These are phyloP conservation scores for Gastracanthus pulcherrimus DNA, from an alignment of 2,888 invertebrate species.

Conservation along the genomic window DNA sequence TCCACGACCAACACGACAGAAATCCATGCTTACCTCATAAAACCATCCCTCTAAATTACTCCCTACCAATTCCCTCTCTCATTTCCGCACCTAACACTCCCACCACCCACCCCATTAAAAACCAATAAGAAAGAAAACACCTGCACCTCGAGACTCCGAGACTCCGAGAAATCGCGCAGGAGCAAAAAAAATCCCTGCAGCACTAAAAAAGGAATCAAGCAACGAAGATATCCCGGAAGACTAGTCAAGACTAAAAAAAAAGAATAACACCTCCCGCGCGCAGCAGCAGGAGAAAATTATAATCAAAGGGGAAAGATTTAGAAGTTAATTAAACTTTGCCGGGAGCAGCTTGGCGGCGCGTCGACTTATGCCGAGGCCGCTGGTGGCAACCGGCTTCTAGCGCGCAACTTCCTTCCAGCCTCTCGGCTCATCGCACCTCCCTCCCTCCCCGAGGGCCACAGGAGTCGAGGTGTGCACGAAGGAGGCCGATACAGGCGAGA, in stretches of 20 bases:
- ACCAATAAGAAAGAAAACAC: not conserved
- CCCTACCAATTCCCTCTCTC: not conserved
- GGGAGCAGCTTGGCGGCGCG: conserved; percentile 46
- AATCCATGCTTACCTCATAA: no score
- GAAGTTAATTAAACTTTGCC: conserved; percentile 61
- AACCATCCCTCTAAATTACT: not conserved
- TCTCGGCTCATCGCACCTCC: not conserved
- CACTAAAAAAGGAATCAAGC: not conserved
- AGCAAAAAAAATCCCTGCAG: not conserved
- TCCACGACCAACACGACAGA: no score
- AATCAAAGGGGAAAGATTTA: conserved; percentile 60
- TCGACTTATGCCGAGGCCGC: conserved; percentile 41
- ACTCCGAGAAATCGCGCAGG: not conserved
- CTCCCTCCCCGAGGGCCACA: conserved; percentile 40
- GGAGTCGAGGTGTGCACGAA: conserved; percentile 31
- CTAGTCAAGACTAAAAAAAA: not conserved
- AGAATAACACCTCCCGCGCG: not conserved
- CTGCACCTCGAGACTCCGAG: not conserved
- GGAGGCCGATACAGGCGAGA: conserved; percentile 56
- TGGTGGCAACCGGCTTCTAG: conserved; percentile 7
- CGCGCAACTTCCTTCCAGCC: not conserved
- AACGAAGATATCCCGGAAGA: not conserved
- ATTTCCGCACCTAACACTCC: not conserved
- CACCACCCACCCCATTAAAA: not conserved
- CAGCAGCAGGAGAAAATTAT: conserved; percentile 55